phyloP scores from a whole-genome alignment of 2,888 invertebrate genomes.

The Phyto melanocephala region DNA sequence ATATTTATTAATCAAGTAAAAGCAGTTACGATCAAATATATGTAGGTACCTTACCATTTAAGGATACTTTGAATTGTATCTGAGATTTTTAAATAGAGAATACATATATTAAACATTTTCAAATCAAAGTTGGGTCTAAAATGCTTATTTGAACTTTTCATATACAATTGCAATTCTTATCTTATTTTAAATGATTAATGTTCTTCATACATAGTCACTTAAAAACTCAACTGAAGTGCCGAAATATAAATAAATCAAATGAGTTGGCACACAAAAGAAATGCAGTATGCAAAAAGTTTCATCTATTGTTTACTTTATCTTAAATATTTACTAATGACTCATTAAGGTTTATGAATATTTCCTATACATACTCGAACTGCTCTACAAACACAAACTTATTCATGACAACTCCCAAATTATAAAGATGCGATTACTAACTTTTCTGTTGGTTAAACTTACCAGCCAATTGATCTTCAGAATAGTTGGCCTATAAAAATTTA shows the following conservation, averaged over 20 bases:
- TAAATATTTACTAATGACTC: slow-evolving; percentile 40
- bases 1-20: too few relatives aligned
- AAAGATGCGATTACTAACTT: neutral
- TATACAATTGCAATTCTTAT: neutral
- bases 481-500: slow-evolving; percentile 86
- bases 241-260: slow-evolving; percentile 4
- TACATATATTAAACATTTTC: slow-evolving; percentile 55
- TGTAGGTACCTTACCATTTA: too few relatives aligned
- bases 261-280: slow-evolving; percentile 32
- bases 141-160: neutral
- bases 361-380: neutral
- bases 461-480: slow-evolving; percentile 94
- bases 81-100: too few relatives aligned
- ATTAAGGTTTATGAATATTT: slow-evolving; percentile 8
- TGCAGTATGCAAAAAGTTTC: neutral
- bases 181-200: neutral
- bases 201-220: neutral
- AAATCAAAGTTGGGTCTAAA: neutral
- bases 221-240: neutral
- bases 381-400: slow-evolving; percentile 7
- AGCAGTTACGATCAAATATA: too few relatives aligned
- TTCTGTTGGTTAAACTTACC: slow-evolving; percentile 83
- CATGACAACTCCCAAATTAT: slow-evolving; percentile 53
- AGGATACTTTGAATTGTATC: too few relatives aligned
- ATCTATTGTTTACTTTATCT: slow-evolving; percentile 41